These are phyloP conservation scores for Heliconius ismenius DNA, from an alignment of 2,888 invertebrate species.

Conservation along the genomic window DNA sequence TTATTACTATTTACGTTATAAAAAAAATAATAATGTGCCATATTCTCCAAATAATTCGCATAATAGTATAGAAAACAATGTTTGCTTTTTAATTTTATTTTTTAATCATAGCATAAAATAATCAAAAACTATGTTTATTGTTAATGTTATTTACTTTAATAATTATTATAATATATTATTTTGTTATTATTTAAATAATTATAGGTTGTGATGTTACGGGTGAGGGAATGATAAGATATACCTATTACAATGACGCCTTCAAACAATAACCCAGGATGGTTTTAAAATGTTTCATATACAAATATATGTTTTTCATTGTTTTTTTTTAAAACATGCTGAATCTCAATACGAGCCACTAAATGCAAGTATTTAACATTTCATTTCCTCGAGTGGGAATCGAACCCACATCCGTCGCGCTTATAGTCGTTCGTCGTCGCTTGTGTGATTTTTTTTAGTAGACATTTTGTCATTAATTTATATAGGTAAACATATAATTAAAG, in stretches of 20 bases:
- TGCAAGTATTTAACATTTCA: no score
- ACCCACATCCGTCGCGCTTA: no score
- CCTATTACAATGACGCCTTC: neutral
- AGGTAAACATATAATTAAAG: no score
- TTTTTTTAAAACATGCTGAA: no score
- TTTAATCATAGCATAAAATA: no score
- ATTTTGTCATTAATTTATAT: no score
- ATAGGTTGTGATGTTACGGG: conserved; percentile 34
- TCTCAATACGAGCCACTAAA: no score
- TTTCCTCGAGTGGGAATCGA: no score
- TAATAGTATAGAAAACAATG: neutral
- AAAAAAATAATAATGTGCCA: conserved; percentile 7
- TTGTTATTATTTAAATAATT: conserved; percentile 16
- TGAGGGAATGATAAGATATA: neutral
- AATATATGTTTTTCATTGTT: no score
- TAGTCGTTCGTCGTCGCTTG: no score
- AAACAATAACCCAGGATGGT: neutral
- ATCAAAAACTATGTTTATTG: conserved; percentile 1
- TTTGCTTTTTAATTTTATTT: neutral
- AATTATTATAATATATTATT: conserved; percentile 2
- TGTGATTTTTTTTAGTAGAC: no score
- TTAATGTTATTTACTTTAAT: neutral
- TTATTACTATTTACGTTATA: neutral
- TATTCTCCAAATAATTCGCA: neutral
- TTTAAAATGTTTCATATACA: neutral